Evolutionary conservation across 2,113 vertebrate genomes (phyloP), one percentile per base, ranked within the genome.

Genomic region (Megaceryle maxima): DNA sequence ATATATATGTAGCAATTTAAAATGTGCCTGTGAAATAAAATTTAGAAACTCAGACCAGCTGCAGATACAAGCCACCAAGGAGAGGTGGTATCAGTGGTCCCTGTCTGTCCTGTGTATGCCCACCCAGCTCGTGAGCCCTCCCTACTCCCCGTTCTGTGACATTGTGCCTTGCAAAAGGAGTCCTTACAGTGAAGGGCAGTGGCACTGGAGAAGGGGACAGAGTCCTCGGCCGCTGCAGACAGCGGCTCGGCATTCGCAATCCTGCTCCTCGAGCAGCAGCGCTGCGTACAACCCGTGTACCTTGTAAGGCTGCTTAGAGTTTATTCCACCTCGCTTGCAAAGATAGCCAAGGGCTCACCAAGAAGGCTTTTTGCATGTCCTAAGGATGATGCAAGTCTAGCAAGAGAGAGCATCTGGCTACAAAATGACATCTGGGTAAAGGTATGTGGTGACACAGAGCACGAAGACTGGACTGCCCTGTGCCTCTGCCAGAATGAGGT

Each of bases 221-320:
- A 57, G 29, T 63, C 55, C 55, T 20, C 44, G 13, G 37, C 41
- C 9, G 3, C 57, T 6, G 51, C 66, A 11, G 4, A 19, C 17
- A 2, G 43, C 55, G 13, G 11, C 13, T 2, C 9, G 0, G 19
- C 1, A 4, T 13, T 5, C 3, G 8, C 73, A 13, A 7, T 5
- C 46, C 70, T 22, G 29, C 18, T 17, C 55, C 33, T 0, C 1
- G 22, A 37, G 37, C 33, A 5, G 37, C 64, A 16, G 57, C 3
- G 2, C 28, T 22, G 26, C 2, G 1, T 4, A 2, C 63, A 6
- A 11, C 5, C 8, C 28, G 2, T 1, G 5, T 1, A 22, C 13
- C 29, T 56, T 11, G 10, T 5, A 10, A 13, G 3, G 19, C 18
- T 24, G 41, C 50, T 41, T 8, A 4, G 48, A 28, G 29, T 63